Evolutionary conservation across 2,797 vertebrate genomes (phyloP).

Genomic region (Sibirionetta formosa): DNA sequence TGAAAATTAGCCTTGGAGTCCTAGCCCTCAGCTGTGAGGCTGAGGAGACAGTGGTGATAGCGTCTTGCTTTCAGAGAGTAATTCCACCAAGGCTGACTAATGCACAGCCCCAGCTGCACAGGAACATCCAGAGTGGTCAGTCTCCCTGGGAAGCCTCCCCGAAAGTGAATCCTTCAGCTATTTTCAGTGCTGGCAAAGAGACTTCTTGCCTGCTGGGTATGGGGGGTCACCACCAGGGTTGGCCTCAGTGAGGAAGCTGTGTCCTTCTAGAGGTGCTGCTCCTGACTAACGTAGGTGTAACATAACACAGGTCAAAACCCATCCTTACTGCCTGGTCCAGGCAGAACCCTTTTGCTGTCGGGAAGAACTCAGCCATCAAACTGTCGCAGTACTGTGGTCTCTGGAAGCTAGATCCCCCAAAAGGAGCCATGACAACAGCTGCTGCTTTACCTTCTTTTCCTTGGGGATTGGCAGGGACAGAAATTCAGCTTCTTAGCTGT

Average conservation of each 20-base stretch:
- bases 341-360: neutral
- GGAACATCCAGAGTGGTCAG: neutral
- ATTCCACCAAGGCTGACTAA: neutral
- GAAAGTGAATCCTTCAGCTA: neutral
- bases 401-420: neutral
- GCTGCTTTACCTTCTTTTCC: neutral
- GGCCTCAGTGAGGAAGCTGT: neutral
- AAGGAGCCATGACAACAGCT: neutral
- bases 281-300: too few species aligned
- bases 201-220: neutral
- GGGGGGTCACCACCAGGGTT: neutral
- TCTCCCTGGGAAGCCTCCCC: neutral
- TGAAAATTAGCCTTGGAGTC: neutral
- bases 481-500: neutral
- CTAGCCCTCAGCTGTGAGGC: neutral
- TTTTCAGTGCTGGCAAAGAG: neutral
- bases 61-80: neutral
- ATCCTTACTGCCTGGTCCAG: neutral
- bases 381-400: neutral
- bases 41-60: neutral
- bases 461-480: neutral
- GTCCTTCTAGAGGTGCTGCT: neutral
- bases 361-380: neutral
- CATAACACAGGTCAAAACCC: neutral
- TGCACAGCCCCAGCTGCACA: neutral